phyloP scores from a whole-genome alignment of 2,888 invertebrate species.

The Sisyra nigra region DNA sequence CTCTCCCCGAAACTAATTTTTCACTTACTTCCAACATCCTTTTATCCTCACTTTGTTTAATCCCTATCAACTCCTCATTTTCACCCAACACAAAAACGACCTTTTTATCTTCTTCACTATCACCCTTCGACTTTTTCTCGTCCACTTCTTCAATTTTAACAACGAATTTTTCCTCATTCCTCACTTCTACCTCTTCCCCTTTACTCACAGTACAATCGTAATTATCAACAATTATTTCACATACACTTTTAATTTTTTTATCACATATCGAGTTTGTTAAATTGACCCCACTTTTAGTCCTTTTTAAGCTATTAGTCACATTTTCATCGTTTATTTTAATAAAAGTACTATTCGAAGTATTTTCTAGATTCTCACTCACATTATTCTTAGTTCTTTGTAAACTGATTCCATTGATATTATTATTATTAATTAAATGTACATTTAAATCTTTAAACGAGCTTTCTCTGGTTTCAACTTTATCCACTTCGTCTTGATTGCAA shows the following conservation, averaged over 20 bases:
- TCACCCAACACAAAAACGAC: conserved; percentile 59
- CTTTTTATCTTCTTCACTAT: conserved; percentile 11
- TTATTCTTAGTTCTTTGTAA: not conserved
- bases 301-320: not conserved
- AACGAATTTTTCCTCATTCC: no score
- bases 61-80: conserved; percentile 46
- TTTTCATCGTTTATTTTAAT: not conserved
- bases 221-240: no score
- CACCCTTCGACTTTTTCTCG: not conserved
- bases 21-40: conserved; percentile 6
- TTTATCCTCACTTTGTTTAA: conserved; percentile 29
- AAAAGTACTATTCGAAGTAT: not conserved
- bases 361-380: not conserved
- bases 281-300: not conserved
- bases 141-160: conserved; percentile 1
- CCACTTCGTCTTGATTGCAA: no score
- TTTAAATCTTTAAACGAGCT: no score
- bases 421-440: not conserved
- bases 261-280: not conserved
- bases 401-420: not conserved
- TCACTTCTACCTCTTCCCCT: no score
- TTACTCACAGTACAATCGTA: no score
- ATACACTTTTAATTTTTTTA: not conserved
- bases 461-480: no score
- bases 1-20: not conserved